Evolutionary conservation across 2,888 invertebrate genomes (phyloP), one percentile per base, ranked within the genome.

Genomic region (Bellardia pandia): DNA sequence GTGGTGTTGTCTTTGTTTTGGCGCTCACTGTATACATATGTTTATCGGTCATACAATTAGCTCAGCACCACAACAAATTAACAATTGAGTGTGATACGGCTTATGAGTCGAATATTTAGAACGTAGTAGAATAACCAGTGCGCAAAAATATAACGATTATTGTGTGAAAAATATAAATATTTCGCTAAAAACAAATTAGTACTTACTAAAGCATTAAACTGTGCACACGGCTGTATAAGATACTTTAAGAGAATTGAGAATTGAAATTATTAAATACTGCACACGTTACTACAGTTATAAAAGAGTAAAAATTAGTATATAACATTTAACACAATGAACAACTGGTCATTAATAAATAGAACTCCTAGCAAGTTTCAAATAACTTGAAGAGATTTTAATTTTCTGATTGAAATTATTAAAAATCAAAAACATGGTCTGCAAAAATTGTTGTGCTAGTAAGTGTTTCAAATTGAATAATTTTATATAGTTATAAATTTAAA

Each of bases 401-500:
- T 42, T 30, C 6, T 48, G 3, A 69, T 33, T 37, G 23, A 56
- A 76, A 78, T n/a, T 16, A 9, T 48, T n/a, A 42, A 42, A n/a
- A 8, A 74, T 13, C 14, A 14, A 90, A 89, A 90, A 89, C 66
- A 91, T 91, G 91, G 90, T 89, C 88, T 91, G 92, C 90, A 91
- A 91, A 80, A 90, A 90, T 89, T 92, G 91, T 89, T 90, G 89
- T 89, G 90, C 90, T 23, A 90, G 91, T 91, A 62, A 90, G 91
- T 90, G 56, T 14, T 33, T 23, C 14, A 4, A 40, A 51, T 7
- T 4, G 5, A 62, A n/a, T 72, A 30, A 2, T 23, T 58, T n/a
- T 62, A 23, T 51, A n/a, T 16, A 64, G 58, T 69, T 16, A 6
- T 30, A 1, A 56, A 58, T 11, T 53, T 13, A 40, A n/a, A 16